Evolutionary conservation across 2,888 invertebrate species (phyloP), one percentile per base, ranked within the genome.

Genomic region (Parnassius smintheus): DNA sequence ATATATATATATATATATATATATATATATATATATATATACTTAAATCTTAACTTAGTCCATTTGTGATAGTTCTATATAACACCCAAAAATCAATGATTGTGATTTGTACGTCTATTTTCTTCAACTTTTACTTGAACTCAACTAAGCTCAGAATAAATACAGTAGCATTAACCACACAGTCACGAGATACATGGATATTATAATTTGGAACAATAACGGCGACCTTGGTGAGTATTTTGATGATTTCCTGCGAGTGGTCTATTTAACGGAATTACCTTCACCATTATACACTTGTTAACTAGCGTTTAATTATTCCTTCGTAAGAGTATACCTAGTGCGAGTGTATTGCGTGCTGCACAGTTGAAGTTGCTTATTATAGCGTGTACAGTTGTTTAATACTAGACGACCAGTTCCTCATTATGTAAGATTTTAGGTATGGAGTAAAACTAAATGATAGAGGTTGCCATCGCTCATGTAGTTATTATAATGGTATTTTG

Each of bases 241-340:
- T n/a, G 57, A 52, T 13, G 45, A 51, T 45, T 9, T 49, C n/a
- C n/a, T 8, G 7, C 44, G 44, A 9, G 44, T 10, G 44, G 44
- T 11, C 9, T 44, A 44, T 44, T 35, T 11, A 44, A 44, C 44
- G 10, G 11, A 9, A 12, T 46, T 46, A 46, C 46, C 46, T 44
- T 46, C 46, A 46, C 2, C 46, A 7, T 7, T n/a, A 1, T 49
- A 9, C 8, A 49, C 45, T 59, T 25, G 53, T 48, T 48, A 41
- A 56, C 56, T 61, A 56, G 10, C 50, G 13, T 45, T 13, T n/a
- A 51, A 25, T 56, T 56, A 50, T 56, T 46, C 18, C 51, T 44
- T 13, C 25, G 50, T 55, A 54, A 42, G 18, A 56, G 56, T 56
- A 49, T 22, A 9, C 11, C 50, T n/a, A 12, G 41, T 53, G 13